Conservation (phyloP, 2,113 vertebrate genomes). For the Grallaria varia region DNA sequence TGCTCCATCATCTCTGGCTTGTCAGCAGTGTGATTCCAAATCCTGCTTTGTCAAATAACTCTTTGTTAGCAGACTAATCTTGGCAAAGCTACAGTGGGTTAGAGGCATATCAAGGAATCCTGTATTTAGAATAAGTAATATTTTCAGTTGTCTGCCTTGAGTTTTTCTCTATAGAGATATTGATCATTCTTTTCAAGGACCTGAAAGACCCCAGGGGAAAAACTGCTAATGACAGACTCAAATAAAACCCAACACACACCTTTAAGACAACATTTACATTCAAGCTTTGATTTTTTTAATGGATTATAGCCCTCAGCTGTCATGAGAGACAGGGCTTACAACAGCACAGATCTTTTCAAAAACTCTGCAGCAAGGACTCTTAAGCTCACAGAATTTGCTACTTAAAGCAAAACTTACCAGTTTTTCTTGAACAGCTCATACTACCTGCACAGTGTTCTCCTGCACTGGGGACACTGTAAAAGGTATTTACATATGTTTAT, state of each 20-base stretch:
- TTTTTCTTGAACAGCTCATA: background rate
- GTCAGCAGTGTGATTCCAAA: background rate
- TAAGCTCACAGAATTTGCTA: background rate
- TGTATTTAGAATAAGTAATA: background rate
- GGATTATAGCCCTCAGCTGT: background rate
- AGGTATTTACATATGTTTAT: background rate
- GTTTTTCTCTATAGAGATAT: background rate
- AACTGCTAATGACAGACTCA: background rate
- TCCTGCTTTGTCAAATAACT: background rate
- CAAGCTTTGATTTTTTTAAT: background rate
- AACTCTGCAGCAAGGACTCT: background rate
- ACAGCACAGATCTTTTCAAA: background rate
- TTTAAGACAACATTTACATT: background rate
- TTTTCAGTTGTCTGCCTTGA: background rate
- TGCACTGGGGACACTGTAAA: background rate
- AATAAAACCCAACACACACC: background rate
- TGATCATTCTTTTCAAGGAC: background rate
- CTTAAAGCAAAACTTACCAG: background rate
- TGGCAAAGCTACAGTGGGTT: background rate
- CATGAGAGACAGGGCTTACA: background rate
- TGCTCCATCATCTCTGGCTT: background rate
- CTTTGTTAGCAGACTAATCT: background rate
- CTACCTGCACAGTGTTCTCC: background rate
- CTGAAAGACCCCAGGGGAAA: background rate
- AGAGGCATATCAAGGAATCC: background rate